These are phyloP conservation scores for Eucera pruinosa DNA, from an alignment of 2,888 invertebrate species.

Conservation along the genomic window DNA sequence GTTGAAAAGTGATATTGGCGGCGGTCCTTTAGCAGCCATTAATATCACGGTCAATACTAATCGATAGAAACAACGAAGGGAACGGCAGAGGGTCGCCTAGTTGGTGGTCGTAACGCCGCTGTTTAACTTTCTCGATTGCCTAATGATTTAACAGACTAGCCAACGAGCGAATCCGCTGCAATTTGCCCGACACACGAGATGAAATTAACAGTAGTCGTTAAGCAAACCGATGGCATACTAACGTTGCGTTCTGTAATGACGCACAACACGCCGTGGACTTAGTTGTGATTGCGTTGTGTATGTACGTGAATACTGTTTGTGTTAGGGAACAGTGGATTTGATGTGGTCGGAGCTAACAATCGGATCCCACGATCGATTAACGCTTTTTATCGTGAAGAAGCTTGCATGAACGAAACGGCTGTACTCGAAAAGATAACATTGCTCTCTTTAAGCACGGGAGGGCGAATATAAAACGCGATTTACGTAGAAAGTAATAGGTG, in stretches of 20 bases:
- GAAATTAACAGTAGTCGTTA: conserved; percentile 63
- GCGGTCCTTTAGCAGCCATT: conserved; percentile 28
- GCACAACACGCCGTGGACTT: conserved; percentile 18
- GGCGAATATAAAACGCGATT: background rate
- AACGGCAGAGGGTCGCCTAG: conserved; percentile 17
- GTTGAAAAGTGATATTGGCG: too few species aligned
- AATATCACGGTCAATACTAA: conserved; percentile 41
- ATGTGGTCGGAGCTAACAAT: too few species aligned
- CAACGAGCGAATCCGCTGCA: conserved; percentile 41
- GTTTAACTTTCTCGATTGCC: conserved; percentile 65
- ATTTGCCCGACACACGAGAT: conserved; percentile 53
- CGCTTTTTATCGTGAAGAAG: conserved; percentile 2
- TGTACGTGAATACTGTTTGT: too few species aligned
- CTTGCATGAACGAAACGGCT: background rate
- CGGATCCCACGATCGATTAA: too few species aligned
- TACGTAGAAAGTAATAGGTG: too few species aligned
- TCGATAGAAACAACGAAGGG: conserved; percentile 52
- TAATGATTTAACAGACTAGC: conserved; percentile 60
- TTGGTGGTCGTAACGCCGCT: conserved; percentile 27
- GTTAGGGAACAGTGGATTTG: too few species aligned
- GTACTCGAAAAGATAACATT: background rate
- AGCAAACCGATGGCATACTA: conserved; percentile 41
- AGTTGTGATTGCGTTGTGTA: background rate
- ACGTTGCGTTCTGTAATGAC: conserved; percentile 4
- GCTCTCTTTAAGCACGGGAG: background rate